phyloP scores from a whole-genome alignment of 2,888 invertebrate genomes.

The Drosophila rubida region DNA sequence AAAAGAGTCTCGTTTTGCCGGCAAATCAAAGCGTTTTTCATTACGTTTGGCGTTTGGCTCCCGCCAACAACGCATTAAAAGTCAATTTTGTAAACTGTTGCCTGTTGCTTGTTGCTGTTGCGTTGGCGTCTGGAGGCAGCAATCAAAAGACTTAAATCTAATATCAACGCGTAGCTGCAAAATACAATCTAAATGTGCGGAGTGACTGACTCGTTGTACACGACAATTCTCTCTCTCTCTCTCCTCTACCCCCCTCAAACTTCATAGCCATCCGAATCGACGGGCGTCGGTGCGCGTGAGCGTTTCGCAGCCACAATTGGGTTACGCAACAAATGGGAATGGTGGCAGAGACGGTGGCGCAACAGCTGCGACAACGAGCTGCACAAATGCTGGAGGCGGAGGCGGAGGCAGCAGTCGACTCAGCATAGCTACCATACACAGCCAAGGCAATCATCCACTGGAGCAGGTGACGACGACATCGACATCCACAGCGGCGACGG shows the following conservation, averaged over 20 bases:
- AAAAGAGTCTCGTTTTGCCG: not conserved
- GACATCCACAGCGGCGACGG: slow-evolving; percentile 86
- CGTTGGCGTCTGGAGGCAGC: slow-evolving; percentile 18
- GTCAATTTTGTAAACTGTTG: slow-evolving; percentile 70
- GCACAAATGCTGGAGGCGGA: slow-evolving; percentile 84
- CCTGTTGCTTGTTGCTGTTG: slow-evolving; percentile 16
- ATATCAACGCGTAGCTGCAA: slow-evolving; percentile 46
- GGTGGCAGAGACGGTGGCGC: slow-evolving; percentile 30
- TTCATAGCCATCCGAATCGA: slow-evolving; percentile 82
- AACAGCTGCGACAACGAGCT: slow-evolving; percentile 64
- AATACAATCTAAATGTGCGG: slow-evolving; percentile 55
- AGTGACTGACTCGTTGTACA: slow-evolving; percentile 11
- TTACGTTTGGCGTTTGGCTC: slow-evolving; percentile 30
- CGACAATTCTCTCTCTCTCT: not conserved
- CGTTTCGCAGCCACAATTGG: slow-evolving; percentile 82
- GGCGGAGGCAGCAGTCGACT: slow-evolving; percentile 82
- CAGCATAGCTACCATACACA: slow-evolving; percentile 61
- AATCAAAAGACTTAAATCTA: slow-evolving; percentile 65
- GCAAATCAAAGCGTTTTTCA: slow-evolving; percentile 33
- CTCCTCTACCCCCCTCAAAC: slow-evolving; percentile 18
- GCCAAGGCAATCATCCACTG: slow-evolving; percentile 55
- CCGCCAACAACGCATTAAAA: slow-evolving; percentile 58
- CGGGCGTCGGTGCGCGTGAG: slow-evolving; percentile 80
- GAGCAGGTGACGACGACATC: slow-evolving; percentile 66
- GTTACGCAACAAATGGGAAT: slow-evolving; percentile 87